Evolutionary conservation across 2,797 vertebrate species (phyloP).

Genomic region (Bucorvus abyssinicus): DNA sequence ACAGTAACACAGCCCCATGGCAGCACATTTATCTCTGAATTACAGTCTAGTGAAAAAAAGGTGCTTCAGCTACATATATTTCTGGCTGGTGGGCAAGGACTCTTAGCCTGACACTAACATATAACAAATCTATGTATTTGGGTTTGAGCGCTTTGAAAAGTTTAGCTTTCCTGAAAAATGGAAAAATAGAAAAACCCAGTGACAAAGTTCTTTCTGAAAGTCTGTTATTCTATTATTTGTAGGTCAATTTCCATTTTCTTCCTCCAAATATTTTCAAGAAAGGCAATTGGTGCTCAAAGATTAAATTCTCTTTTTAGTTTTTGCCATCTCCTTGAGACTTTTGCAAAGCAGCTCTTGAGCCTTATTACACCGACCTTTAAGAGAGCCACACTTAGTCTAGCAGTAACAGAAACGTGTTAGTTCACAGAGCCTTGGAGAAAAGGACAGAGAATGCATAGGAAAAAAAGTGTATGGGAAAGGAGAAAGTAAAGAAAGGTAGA

Average conservation of each 20-base stretch:
- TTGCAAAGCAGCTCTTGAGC: not conserved
- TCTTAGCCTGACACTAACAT: not conserved
- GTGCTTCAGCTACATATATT: not conserved
- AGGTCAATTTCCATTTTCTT: not conserved
- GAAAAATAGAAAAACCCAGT: rapidly evolving
- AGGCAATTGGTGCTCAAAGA: not conserved
- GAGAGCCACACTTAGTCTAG: not conserved
- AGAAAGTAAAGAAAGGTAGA: not conserved
- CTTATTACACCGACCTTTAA: not conserved
- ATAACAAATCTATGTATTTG: not conserved
- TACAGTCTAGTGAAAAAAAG: not conserved
- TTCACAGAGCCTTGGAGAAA: not conserved
- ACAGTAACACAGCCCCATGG: not conserved
- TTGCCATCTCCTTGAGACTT: not conserved
- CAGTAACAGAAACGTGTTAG: not conserved
- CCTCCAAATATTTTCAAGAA: not conserved
- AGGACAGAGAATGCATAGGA: not conserved
- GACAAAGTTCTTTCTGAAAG: not conserved
- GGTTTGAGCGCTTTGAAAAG: not conserved
- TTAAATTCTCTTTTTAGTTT: not conserved
- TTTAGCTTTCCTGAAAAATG: not conserved
- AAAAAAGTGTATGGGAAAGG: no score
- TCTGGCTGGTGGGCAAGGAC: not conserved
- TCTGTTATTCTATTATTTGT: not conserved
- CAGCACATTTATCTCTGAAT: not conserved